These are phyloP conservation scores for Palythoa grandiflora DNA, from an alignment of 92 coral and sea anemone genomes.

Conservation along the genomic window DNA sequence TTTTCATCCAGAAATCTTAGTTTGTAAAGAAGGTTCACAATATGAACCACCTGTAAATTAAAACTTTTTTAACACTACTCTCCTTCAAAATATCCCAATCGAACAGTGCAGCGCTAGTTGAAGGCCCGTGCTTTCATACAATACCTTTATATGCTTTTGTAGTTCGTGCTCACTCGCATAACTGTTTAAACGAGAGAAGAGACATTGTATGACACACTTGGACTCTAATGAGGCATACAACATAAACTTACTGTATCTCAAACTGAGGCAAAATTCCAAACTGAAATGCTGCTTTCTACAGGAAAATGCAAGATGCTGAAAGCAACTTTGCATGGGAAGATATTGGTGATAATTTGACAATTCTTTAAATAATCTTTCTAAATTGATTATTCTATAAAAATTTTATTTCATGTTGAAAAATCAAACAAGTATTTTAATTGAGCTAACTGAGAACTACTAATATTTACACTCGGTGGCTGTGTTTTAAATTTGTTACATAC, in stretches of 20 bases:
- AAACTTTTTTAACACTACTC: neutral
- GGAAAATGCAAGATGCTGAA: neutral
- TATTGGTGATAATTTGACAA: neutral
- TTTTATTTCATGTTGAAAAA: neutral
- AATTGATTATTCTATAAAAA: neutral
- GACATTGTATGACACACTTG: slow-evolving; percentile 90
- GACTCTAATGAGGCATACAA: slow-evolving; percentile 48
- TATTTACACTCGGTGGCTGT: neutral
- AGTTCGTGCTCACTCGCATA: slow-evolving; percentile 94
- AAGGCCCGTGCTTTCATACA: slow-evolving; percentile 70
- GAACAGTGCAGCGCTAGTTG: slow-evolving; percentile 43
- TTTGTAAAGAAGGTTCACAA: neutral
- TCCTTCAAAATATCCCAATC: slow-evolving; percentile 8
- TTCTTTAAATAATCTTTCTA: neutral
- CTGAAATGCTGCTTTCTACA: neutral
- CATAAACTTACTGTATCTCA: slow-evolving; percentile 25
- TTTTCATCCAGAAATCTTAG: slow-evolving; percentile 4
- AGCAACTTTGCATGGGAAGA: neutral
- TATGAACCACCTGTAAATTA: slow-evolving; percentile 16
- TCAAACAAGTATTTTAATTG: neutral
- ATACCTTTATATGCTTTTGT: slow-evolving; percentile 93
- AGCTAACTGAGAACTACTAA: neutral
- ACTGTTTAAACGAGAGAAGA: slow-evolving; percentile 97
- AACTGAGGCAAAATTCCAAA: neutral
- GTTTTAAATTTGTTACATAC: too few species aligned